Evolutionary conservation across 2,888 invertebrate species (phyloP).

Genomic region (Hypselothyrea guttata): DNA sequence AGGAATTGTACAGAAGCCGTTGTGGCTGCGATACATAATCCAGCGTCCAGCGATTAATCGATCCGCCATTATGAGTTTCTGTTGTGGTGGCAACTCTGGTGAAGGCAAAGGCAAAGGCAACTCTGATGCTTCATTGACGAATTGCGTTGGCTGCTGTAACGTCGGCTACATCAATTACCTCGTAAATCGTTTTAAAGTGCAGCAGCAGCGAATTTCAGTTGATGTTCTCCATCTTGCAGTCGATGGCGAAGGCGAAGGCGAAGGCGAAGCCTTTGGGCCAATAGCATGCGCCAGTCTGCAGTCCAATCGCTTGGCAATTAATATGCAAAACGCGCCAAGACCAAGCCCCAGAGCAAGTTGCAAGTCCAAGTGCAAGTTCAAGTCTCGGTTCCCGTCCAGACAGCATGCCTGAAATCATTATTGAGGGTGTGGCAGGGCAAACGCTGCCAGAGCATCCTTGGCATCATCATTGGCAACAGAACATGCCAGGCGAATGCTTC

Average conservation of each 20-base stretch:
- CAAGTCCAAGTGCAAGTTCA: constrained; percentile 22
- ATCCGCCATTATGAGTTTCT: constrained; percentile 28
- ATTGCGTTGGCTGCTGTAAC: constrained; percentile 42
- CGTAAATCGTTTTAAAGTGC: constrained; percentile 70
- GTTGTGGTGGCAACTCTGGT: constrained; percentile 42
- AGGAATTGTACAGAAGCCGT: constrained; percentile 60
- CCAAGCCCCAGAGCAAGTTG: constrained; percentile 18
- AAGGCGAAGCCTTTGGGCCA: constrained; percentile 48
- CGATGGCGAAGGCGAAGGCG: too few species aligned
- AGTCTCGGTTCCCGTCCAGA: constrained; percentile 21
- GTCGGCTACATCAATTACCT: constrained; percentile 72
- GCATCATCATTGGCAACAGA: constrained; percentile 19
- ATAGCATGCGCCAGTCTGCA: constrained; percentile 65
- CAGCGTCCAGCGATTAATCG: constrained; percentile 60
- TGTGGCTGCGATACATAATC: constrained; percentile 60
- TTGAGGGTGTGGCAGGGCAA: constrained; percentile 69
- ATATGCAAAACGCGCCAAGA: constrained; percentile 70
- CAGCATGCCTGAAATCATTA: constrained; percentile 65
- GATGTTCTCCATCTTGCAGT: constrained; percentile 62
- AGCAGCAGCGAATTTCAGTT: constrained; percentile 30
- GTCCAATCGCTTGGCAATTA: constrained; percentile 52
- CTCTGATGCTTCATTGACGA: neutral
- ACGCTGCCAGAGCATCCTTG: constrained; percentile 53
- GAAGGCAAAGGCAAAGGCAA: too few species aligned
- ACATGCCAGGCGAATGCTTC: constrained; percentile 68